Conservation (phyloP, 2,888 invertebrate genomes). For the Phymatocera aterrima region DNA sequence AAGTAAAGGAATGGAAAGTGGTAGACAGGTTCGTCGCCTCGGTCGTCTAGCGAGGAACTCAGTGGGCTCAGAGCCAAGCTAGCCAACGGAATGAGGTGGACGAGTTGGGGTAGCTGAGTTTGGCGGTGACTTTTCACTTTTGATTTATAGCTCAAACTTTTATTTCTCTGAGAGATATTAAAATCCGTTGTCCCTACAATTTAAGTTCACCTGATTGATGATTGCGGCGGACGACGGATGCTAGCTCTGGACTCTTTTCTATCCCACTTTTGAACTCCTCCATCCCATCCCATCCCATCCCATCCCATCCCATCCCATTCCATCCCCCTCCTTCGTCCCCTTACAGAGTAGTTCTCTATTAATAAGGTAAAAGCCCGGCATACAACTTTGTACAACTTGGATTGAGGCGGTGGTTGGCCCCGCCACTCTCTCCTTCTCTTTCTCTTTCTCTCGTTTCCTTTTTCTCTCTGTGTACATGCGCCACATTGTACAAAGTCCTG, state of each 20-base stretch:
- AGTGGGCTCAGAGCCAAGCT: constrained; percentile 45
- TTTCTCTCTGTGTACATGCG: not conserved
- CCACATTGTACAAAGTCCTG: not conserved
- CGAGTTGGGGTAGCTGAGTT: constrained; percentile 56
- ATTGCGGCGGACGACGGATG: constrained; percentile 63
- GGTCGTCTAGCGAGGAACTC: constrained; percentile 49
- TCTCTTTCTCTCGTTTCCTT: not conserved
- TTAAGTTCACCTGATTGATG: constrained; percentile 73
- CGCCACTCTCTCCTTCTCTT: not conserved
- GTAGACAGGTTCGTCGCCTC: constrained; percentile 43
- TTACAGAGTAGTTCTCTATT: constrained; percentile 47
- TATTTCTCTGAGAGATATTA: constrained; percentile 73
- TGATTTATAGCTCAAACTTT: constrained; percentile 74
- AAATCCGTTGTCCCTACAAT: constrained; percentile 73
- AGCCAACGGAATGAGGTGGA: constrained; percentile 11
- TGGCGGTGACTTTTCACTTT: constrained; percentile 73
- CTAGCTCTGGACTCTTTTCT: constrained; percentile 54
- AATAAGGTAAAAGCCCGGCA: constrained; percentile 47
- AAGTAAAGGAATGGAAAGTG: constrained; percentile 24
- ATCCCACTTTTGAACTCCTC: constrained; percentile 45
- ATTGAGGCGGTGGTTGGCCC: not conserved
- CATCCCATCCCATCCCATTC: not conserved
- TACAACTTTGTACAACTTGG: constrained; percentile 5
- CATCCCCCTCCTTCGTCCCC: constrained; percentile 40
- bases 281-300: not conserved